Evolutionary conservation across 2,797 vertebrate species (phyloP), one percentile per base, ranked within the genome.

Genomic region (Liasis olivaceus): DNA sequence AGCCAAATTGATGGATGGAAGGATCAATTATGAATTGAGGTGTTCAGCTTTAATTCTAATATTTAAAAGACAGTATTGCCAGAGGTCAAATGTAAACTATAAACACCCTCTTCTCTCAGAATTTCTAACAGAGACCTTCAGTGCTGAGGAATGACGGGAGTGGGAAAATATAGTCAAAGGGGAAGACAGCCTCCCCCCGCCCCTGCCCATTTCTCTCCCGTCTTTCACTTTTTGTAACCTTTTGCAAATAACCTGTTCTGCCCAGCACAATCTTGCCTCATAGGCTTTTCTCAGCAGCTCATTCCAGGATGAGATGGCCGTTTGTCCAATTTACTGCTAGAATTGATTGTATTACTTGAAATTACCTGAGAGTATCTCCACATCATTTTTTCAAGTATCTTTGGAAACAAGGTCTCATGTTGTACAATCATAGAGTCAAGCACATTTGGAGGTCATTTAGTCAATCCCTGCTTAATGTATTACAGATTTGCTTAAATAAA

Each of bases 11-110:
- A 84, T 85, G 3, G 90, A 92, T 7, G 84, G 72, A 94, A 62
- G 1, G 86, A 17, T 90, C 91, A 60, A 88, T 84, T 42, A 89
- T 89, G 91, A 92, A 93, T 22, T 94, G 85, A 91, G 87, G 91
- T 77, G n/a, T n/a, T 91, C 13, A 59, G 1, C 4, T 26, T 12
- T 77, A 87, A 92, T 95, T 95, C 54, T 59, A 94, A 17, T 93
- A 59, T 24, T 93, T 93, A 36, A 93, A 94, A 95, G 47, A 64
- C 84, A 59, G 36, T 90, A 90, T 54, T 86, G 62, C 47, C 0
- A 5, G 2, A 84, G 84, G 64, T 62, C 92, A 89, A 95, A 72
- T 7, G 88, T 4, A 7, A 2, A 4, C 0, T 1, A n/a, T 66
- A 56, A 84, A 92, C 20, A 28, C 12, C 8, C 51, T 28, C 5